Evolutionary conservation across 2,797 vertebrate species (phyloP).

Genomic region (Lemur catta): DNA sequence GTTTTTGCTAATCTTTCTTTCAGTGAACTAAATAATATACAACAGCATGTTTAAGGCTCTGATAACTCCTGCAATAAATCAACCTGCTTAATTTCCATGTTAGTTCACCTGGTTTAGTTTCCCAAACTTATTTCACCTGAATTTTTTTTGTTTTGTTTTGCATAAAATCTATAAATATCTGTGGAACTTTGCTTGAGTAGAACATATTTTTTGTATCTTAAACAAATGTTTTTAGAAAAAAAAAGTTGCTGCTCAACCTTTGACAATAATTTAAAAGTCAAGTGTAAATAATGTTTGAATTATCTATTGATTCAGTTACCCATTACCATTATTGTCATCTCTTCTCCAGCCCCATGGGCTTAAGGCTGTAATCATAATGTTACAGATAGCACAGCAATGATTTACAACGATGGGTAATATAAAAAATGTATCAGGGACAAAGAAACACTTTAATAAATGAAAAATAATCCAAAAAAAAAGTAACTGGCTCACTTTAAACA

Average conservation of each 20-base stretch:
- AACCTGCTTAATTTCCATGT: neutral
- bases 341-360: neutral
- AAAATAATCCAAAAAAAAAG: conserved; percentile 50
- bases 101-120: neutral
- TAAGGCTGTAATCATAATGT: neutral
- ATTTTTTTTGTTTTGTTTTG: neutral
- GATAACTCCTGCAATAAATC: neutral
- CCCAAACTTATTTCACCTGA: neutral
- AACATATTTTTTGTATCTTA: neutral
- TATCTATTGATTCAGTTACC: conserved; percentile 32
- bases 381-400: neutral
- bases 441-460: neutral
- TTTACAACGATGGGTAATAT: neutral
- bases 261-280: conserved; percentile 54
- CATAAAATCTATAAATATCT: neutral
- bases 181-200: neutral
- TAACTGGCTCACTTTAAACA: conserved; percentile 51
- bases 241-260: neutral
- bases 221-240: neutral
- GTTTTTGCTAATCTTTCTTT: neutral
- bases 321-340: neutral
- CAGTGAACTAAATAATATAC: neutral
- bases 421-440: neutral
- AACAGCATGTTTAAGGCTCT: neutral
- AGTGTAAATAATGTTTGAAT: conserved; percentile 48